These are phyloP conservation scores for Anisognathus igniventris DNA, from an alignment of 2,797 vertebrate genomes.

Conservation along the genomic window DNA sequence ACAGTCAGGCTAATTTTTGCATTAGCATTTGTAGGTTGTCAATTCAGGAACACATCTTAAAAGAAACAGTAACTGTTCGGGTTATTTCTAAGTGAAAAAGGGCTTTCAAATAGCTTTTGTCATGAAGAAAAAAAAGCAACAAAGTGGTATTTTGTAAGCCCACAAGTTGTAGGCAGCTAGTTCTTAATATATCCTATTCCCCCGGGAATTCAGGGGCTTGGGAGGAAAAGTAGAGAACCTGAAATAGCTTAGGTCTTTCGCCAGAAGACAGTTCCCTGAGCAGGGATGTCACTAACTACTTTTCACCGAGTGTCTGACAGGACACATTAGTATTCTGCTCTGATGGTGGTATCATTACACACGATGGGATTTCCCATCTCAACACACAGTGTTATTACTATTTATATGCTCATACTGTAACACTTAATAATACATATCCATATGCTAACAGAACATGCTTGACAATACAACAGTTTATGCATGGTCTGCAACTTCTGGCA, in stretches of 20 bases:
- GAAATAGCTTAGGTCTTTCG: neutral
- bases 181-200: neutral
- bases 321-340: neutral
- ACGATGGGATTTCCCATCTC: neutral
- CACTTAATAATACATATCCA: neutral
- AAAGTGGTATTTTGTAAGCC: conserved; percentile 8
- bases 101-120: conserved; percentile 28
- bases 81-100: conserved; percentile 30
- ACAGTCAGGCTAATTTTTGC: neutral
- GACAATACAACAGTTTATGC: neutral
- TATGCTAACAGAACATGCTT: neutral
- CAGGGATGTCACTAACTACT: neutral
- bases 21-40: neutral
- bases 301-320: neutral
- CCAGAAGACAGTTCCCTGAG: neutral
- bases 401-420: neutral
- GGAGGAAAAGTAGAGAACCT: neutral
- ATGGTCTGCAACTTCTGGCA: neutral
- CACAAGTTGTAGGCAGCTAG: conserved; percentile 9
- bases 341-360: neutral
- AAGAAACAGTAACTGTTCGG: neutral
- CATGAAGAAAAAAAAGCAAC: neutral
- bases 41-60: neutral
- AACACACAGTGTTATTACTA: neutral
- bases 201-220: neutral